Base-by-base conservation (phyloP, 2,113 vertebrate genomes). In the Hypanus sabinus region DNA sequence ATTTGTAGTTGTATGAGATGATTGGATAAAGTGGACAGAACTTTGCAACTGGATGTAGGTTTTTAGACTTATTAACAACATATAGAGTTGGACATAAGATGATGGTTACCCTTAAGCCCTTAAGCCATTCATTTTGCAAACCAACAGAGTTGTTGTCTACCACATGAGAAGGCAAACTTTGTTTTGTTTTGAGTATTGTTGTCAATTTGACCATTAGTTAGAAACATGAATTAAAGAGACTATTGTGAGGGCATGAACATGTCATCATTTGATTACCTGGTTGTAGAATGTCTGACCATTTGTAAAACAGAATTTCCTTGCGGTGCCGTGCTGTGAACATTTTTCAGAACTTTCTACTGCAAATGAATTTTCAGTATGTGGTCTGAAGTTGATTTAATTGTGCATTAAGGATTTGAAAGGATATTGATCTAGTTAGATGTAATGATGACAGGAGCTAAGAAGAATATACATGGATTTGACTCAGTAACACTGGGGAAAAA, bases 281-380 rank as follows among this genome's bases (percentile, higher is more conserved):
- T 93, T 73, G 36, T 33, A 71, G 90, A 93, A 71, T 24, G 38
- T 20, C 85, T 65, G 85, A 71, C 68, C 20, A 24, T 93, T 71
- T 93, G 68, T 20, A 71, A 93, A 93, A 5, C 62, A 93, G 70
- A 92, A 46, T 20, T 93, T 46, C 65, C 85, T 68, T 90, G 30
- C 33, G 33, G n/a, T 68, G 85, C 2, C 60, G 5, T 90, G 85
- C 30, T 33, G 30, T 68, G 60, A n/a, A 65, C 33, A 88, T 88
- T 65, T 88, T 88, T 88, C 57, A 2, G 14, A 68, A 90, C 30
- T 90, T 90, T 65, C 38, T 90, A 65, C n/a, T 68, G 85, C 60
- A 68, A 90, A 90, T 90, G 27, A 68, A 90, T 90, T 90, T 90
- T 90, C 85, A 90, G 57, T 68, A 90, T 90, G 60, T 90, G 30